Conservation (phyloP, 2,888 invertebrate species). For the Phengaris alcon region DNA sequence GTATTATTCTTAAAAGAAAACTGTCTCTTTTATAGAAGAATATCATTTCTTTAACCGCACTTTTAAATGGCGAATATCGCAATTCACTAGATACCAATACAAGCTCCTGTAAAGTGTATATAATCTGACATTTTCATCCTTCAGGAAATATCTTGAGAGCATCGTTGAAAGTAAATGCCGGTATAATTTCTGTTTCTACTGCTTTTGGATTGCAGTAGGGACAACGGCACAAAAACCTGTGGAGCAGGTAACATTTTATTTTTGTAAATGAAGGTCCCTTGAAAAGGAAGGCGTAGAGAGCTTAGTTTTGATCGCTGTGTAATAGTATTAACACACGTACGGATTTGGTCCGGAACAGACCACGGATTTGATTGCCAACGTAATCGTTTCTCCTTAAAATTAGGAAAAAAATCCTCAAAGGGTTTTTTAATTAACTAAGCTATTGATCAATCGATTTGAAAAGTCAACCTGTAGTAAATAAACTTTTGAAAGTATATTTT, state of each 20-base stretch:
- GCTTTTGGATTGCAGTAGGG: constrained; percentile 67
- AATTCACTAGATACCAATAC: constrained; percentile 29
- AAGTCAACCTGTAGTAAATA: too few relatives aligned
- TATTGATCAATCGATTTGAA: too few relatives aligned
- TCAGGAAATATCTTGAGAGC: constrained; percentile 72
- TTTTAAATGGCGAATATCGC: constrained; percentile 30
- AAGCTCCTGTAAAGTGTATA: constrained; percentile 53
- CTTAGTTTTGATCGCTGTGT: too few relatives aligned
- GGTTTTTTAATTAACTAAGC: too few relatives aligned
- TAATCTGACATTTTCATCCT: constrained; percentile 59
- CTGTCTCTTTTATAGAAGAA: not conserved
- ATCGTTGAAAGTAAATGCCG: constrained; percentile 76
- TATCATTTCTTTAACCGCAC: constrained; percentile 6
- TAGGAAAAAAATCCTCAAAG: too few relatives aligned
- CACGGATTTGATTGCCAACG: too few relatives aligned
- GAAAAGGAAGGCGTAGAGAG: too few relatives aligned
- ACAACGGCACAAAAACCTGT: not conserved
- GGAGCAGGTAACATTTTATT: not conserved
- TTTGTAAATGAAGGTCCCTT: too few relatives aligned
- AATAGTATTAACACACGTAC: too few relatives aligned
- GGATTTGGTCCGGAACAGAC: too few relatives aligned
- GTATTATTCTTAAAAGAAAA: not conserved
- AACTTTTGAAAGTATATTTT: too few relatives aligned
- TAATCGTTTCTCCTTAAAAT: too few relatives aligned
- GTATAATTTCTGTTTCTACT: constrained; percentile 70